phyloP scores from a whole-genome alignment of 2,888 invertebrate species.

The Lysandra coridon region DNA sequence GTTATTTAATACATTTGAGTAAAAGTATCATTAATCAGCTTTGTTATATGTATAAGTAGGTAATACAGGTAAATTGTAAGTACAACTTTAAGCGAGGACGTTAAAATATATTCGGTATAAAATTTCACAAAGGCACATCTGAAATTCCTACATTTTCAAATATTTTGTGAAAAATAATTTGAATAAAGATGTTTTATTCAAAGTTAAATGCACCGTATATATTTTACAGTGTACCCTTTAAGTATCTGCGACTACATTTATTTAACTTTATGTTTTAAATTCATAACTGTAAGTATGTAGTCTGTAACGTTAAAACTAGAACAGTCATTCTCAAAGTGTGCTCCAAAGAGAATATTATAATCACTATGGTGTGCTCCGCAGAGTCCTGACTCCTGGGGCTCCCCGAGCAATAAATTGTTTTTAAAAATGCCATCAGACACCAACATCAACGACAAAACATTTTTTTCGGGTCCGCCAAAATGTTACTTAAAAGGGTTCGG shows the following conservation, averaged over 20 bases:
- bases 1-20: no score
- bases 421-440: no score
- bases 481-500: no score
- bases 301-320: neutral
- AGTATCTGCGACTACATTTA: neutral
- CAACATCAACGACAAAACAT: no score
- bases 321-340: no score
- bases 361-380: no score
- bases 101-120: constrained; percentile 7
- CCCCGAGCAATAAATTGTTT: no score
- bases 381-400: no score
- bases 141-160: constrained; percentile 3
- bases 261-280: no score
- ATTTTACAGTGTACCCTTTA: no score
- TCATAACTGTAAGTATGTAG: neutral
- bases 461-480: no score
- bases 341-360: no score
- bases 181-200: neutral
- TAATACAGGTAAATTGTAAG: constrained; percentile 18
- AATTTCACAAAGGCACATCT: constrained; percentile 11
- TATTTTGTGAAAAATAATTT: neutral
- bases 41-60: constrained; percentile 4
- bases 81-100: neutral
- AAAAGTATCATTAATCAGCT: neutral
- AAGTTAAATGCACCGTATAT: neutral